A percentile compares a stretch with the other conserved stretches of the same genome.
Conservation (phyloP, 2,888 invertebrate species). For the Microplitis manilae region DNA sequence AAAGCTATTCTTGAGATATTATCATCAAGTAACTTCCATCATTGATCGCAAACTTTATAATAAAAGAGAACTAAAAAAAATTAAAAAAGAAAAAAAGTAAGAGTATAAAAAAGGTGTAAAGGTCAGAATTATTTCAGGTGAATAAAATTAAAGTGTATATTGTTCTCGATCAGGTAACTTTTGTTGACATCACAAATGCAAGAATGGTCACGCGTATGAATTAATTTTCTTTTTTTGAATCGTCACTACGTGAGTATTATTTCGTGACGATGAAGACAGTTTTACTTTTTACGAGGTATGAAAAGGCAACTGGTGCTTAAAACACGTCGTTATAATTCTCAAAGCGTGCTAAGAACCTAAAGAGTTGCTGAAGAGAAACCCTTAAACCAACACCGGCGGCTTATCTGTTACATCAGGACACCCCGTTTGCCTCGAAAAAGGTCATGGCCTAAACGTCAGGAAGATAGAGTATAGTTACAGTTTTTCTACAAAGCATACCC, state of each 20-base stretch:
- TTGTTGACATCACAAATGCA: not conserved
- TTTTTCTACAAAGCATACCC: not conserved
- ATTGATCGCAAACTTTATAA: slow-evolving; percentile 22
- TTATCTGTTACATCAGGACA: slow-evolving; percentile 48
- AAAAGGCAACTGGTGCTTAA: slow-evolving; percentile 38
- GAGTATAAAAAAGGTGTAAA: not conserved
- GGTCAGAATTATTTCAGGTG: not conserved
- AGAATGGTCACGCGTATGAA: not conserved
- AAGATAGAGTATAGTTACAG: not conserved
- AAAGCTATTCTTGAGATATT: slow-evolving; percentile 43
- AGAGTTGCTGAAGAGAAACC: slow-evolving; percentile 62
- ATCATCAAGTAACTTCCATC: slow-evolving; percentile 33
- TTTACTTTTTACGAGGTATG: slow-evolving; percentile 31
- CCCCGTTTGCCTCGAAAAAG: slow-evolving; percentile 43
- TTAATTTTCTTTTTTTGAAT: slow-evolving; percentile 2
- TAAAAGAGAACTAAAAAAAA: slow-evolving; percentile 31
- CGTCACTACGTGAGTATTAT: not conserved
- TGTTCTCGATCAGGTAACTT: not conserved
- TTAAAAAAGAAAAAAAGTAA: not conserved
- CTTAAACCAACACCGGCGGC: slow-evolving; percentile 53
- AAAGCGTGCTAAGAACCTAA: slow-evolving; percentile 54
- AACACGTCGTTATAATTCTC: slow-evolving; percentile 64
- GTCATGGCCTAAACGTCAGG: slow-evolving; percentile 21
- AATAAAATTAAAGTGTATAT: not conserved
- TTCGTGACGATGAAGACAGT: slow-evolving; percentile 7